Percentiles rank a stretch among this genome's conserved stretches.
phyloP scores from a whole-genome alignment of 2,888 invertebrate genomes.

The Bedellia somnulentella region DNA sequence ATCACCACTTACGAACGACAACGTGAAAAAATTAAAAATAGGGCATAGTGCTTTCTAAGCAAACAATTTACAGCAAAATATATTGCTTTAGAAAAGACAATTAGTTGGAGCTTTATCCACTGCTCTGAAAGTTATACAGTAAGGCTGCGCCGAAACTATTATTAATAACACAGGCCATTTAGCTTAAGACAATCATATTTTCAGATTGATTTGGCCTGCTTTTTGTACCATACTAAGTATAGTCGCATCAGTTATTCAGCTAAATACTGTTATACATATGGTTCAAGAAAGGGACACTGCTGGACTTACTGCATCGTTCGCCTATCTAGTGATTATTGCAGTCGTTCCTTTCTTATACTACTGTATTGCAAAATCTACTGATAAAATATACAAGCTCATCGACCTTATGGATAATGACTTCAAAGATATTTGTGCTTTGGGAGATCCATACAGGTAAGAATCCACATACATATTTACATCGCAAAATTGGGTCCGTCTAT shows the following conservation, averaged over 20 bases:
- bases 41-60: too few species aligned
- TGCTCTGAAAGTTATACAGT: too few species aligned
- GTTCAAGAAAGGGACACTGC: constrained; percentile 19
- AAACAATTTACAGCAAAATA: too few species aligned
- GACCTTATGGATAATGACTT: constrained; percentile 27
- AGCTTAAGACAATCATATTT: too few species aligned
- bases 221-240: constrained; percentile 14
- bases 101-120: too few species aligned
- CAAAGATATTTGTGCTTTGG: constrained; percentile 19
- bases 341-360: constrained; percentile 18
- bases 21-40: too few species aligned
- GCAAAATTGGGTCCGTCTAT: too few species aligned
- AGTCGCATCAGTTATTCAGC: constrained; percentile 15
- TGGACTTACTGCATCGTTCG: constrained; percentile 29
- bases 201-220: constrained; percentile 24
- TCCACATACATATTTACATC: too few species aligned
- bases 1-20: too few species aligned
- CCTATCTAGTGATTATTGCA: constrained; percentile 23
- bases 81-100: too few species aligned
- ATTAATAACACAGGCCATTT: too few species aligned
- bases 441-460: constrained; percentile 20
- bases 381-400: constrained; percentile 17
- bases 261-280: constrained; percentile 18
- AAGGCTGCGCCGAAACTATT: too few species aligned
- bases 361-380: constrained; percentile 16